Evolutionary conservation across 2,797 vertebrate genomes (phyloP).

Genomic region (Rhincodon typus): DNA sequence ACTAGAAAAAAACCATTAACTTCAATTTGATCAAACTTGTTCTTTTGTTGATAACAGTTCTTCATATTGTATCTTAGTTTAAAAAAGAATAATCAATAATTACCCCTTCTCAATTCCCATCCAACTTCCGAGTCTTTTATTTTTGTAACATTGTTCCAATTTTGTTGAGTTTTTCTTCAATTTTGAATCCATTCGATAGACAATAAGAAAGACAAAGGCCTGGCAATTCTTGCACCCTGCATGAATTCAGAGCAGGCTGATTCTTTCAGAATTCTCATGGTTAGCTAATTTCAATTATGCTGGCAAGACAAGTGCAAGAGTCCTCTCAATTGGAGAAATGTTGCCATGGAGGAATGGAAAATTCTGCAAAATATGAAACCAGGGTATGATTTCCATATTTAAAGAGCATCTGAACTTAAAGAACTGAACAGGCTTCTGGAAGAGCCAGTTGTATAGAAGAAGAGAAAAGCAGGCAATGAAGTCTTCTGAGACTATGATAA

Average conservation of each 20-base stretch:
- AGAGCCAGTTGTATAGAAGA: background rate
- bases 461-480: background rate
- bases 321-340: background rate
- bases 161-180: background rate
- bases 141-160: background rate
- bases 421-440: background rate
- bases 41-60: background rate
- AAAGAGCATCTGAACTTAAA: background rate
- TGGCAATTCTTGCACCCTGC: background rate
- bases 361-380: background rate
- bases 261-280: background rate
- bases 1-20: background rate
- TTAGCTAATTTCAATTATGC: background rate
- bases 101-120: background rate
- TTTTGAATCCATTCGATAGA: background rate
- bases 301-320: background rate
- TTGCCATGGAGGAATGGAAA: background rate
- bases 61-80: background rate
- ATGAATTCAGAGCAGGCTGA: background rate
- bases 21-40: background rate
- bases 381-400: background rate
- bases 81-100: background rate
- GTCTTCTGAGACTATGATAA: background rate
- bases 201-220: background rate
- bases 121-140: background rate